These are phyloP conservation scores for Indri indri DNA, from an alignment of 2,113 vertebrate genomes.

Conservation along the genomic window DNA sequence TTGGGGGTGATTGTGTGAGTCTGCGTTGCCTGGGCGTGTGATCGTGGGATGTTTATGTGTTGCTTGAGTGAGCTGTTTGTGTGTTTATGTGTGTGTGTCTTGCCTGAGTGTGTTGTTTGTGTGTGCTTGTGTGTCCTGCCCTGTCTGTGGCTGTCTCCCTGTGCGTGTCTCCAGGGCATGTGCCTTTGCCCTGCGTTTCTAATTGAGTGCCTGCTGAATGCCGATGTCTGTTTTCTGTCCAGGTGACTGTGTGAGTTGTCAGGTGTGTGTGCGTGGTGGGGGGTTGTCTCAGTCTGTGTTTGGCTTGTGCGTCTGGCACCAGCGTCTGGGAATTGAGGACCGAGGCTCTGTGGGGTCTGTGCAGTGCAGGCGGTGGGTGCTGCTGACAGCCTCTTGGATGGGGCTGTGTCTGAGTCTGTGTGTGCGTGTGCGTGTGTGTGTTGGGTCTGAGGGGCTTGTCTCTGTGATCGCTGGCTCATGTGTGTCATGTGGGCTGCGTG, in stretches of 20 bases:
- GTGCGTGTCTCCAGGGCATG: conserved; percentile 34
- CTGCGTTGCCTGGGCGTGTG: background rate
- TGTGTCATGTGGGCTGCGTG: conserved; percentile 75
- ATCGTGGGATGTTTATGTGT: background rate
- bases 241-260: conserved; percentile 22
- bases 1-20: background rate
- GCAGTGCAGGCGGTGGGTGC: background rate
- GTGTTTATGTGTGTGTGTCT: background rate
- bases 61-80: conserved; percentile 13
- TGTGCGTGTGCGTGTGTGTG: background rate
- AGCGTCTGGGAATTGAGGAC: background rate
- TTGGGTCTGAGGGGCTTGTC: conserved; percentile 67
- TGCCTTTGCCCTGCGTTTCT: background rate
- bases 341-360: background rate
- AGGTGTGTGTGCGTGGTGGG: background rate
- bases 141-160: background rate
- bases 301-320: conserved; percentile 36
- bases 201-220: background rate
- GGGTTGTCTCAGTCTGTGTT: background rate
- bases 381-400: conserved; percentile 12
- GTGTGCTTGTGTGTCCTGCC: background rate
- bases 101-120: too few relatives aligned
- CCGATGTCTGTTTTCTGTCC: background rate
- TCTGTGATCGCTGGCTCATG: conserved; percentile 64
- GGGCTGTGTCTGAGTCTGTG: conserved; percentile 4